Evolutionary conservation across 2,888 invertebrate species (phyloP).

Genomic region (Drosophila suboccidentalis): DNA sequence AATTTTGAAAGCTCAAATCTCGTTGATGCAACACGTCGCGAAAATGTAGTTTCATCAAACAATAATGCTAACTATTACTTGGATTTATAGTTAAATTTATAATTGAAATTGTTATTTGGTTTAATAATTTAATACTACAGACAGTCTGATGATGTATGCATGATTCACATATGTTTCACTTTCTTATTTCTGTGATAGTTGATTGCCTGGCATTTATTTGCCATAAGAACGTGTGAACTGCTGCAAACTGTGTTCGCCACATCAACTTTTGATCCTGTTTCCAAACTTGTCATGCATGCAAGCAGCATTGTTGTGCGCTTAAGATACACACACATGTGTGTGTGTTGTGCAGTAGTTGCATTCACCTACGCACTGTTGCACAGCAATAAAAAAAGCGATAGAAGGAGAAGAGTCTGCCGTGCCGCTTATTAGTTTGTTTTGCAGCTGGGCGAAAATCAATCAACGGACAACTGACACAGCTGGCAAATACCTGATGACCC

Average conservation of each 20-base stretch:
- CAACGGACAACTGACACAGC: slow-evolving; percentile 44
- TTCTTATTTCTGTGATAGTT: neutral
- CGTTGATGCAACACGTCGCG: too few species aligned
- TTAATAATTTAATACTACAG: too few species aligned
- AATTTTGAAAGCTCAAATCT: too few species aligned
- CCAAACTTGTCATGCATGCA: slow-evolving; percentile 63
- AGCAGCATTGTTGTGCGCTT: slow-evolving; percentile 71
- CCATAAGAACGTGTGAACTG: slow-evolving; percentile 55
- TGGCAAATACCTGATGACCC: slow-evolving; percentile 51
- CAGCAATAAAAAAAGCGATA: slow-evolving; percentile 51
- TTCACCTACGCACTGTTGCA: slow-evolving; percentile 74
- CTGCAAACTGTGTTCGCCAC: slow-evolving; percentile 42
- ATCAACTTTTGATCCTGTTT: slow-evolving; percentile 63
- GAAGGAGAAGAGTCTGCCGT: slow-evolving; percentile 20
- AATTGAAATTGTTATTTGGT: too few species aligned
- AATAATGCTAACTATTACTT: too few species aligned
- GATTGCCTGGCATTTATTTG: neutral
- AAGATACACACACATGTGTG: slow-evolving; percentile 36
- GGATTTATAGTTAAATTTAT: too few species aligned
- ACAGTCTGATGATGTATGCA: too few species aligned
- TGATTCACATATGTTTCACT: neutral
- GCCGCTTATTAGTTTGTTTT: slow-evolving; percentile 75
- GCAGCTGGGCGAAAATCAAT: slow-evolving; percentile 68
- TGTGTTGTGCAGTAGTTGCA: slow-evolving; percentile 36
- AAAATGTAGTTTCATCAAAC: too few species aligned